Base-by-base conservation (phyloP, 2,797 vertebrate species). In the Ataeniobius toweri region DNA sequence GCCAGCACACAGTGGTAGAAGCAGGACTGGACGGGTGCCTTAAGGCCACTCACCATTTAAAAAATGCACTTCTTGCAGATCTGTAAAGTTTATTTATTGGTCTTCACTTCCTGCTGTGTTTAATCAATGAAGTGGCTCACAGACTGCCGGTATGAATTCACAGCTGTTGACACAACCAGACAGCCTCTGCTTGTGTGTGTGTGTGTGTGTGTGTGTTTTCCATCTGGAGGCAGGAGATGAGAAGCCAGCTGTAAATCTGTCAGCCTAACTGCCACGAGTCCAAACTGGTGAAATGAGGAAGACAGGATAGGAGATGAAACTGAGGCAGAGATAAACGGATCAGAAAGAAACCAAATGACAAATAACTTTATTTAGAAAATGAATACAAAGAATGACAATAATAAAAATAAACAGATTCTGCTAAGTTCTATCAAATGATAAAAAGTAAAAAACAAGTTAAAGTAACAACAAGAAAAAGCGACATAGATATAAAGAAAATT, bases 241-340 rank as follows among this genome's bases (percentile, higher is more conserved):
- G 87, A 88, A 88, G 87, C 89, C 36, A 89, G 86, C 90, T 92
- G 91, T 93, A 91, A 91, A 93, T 93, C 92, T 93, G 89, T 94
- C 91, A 90, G 85, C 88, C 85, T 77, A 88, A 80, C 89, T 89
- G 86, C 84, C 85, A 83, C 79, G 78, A 85, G 80, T 88, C 83
- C 77, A 86, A 90, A 90, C 82, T 72, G 78, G 77, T 82, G 79
- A 89, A 86, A 79, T 59, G 76, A 86, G 50, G 68, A 83, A 86
- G 84, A 82, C 79, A 59, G 75, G 46, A 81, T 74, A 81, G 50
- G 36, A 76, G 82, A 78, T 26, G 73, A 73, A 56, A 44, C 20
- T 10, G 65, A 81, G 10, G 31, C 59, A 58, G 63, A 78, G 28
- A 80, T n/a, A 39, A 76, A 78, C 59, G 44, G 44, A 75, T 44